Evolutionary conservation across 2,113 vertebrate species (phyloP), one percentile per base, ranked within the genome.

Genomic region (Nansenia antarctica): DNA sequence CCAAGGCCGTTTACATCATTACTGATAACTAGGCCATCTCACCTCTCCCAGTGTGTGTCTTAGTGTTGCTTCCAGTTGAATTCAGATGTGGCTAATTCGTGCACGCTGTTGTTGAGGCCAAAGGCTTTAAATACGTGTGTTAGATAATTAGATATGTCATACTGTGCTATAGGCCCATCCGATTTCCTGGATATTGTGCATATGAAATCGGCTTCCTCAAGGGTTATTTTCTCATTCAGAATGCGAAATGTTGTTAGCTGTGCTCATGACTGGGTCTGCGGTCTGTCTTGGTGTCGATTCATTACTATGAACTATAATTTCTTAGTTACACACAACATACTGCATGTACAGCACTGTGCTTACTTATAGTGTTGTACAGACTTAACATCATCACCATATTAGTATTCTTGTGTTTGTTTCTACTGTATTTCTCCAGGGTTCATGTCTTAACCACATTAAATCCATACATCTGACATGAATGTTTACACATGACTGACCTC

Each of bases 11-110:
- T n/a, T n/a, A n/a, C n/a, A n/a, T n/a, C n/a, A n/a, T 49, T 20
- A 49, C 39, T 34, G 22, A 52, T 37, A 61, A 61, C n/a, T 62
- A 57, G 54, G 66, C 30, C 55, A 62, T 24, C 22, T 67, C 27
- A 20, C 12, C 42, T 55, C 26, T 55, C 6, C n/a, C 62, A 22
- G 24, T 29, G 35, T 37, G 37, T 26, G 24, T 24, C 20, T 57
- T 26, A 14, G 54, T 39, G 32, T 35, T 29, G 24, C 29, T 29
- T 49, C 30, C 63, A 67, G 32, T 58, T 34, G 42, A 73, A n/a
- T 73, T 45, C 27, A 6, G n/a, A n/a, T 57, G 52, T 32, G 22
- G 39, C 5, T 59, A 20, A 55, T 18, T 20, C 42, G 3, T 49
- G 26, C 53, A 69, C 8, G 52, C 54, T 24, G 22, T 47, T 66